Conservation (phyloP, 1,140 invertebrate species). For the Drosophila sucinea region DNA sequence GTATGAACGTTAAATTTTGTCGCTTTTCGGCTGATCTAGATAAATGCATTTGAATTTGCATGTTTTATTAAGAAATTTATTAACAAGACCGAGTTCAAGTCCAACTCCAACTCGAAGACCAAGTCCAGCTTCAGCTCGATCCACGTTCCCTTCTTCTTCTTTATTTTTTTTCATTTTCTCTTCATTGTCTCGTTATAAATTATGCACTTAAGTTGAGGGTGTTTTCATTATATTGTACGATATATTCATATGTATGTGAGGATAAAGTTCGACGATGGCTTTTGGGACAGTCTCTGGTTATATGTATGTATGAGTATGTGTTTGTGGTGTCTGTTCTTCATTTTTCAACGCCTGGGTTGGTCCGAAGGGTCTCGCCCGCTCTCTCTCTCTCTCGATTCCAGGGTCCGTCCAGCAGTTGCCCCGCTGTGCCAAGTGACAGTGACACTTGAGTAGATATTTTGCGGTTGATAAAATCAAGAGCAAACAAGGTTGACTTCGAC, state of each 20-base stretch:
- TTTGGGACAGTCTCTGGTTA: constrained; percentile 44
- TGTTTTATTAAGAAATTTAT: constrained; percentile 82
- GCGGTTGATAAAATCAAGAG: constrained; percentile 82
- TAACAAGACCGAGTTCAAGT: constrained; percentile 55
- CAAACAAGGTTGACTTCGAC: constrained; percentile 61
- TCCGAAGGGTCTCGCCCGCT: neutral
- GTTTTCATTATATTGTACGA: constrained; percentile 69
- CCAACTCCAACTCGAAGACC: constrained; percentile 4
- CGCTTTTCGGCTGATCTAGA: constrained; percentile 78
- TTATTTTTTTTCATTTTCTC: constrained; percentile 60
- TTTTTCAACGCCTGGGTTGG: constrained; percentile 78
- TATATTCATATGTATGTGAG: constrained; percentile 13
- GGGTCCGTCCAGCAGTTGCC: constrained; percentile 35
- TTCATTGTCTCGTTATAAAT: constrained; percentile 74
- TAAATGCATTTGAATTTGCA: constrained; percentile 82
- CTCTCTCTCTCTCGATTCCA: constrained; percentile 14
- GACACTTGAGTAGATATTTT: constrained; percentile 82
- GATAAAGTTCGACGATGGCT: constrained; percentile 65
- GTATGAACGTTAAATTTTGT: constrained; percentile 77
- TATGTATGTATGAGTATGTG: constrained; percentile 32
- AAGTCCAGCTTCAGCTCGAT: constrained; percentile 31
- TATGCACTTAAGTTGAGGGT: constrained; percentile 82
- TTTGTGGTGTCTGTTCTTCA: constrained; percentile 73
- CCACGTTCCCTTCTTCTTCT: constrained; percentile 49
- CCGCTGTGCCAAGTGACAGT: constrained; percentile 79